Base-by-base conservation (phyloP, 2,888 invertebrate species). In the Chymomyza procnemis region DNA sequence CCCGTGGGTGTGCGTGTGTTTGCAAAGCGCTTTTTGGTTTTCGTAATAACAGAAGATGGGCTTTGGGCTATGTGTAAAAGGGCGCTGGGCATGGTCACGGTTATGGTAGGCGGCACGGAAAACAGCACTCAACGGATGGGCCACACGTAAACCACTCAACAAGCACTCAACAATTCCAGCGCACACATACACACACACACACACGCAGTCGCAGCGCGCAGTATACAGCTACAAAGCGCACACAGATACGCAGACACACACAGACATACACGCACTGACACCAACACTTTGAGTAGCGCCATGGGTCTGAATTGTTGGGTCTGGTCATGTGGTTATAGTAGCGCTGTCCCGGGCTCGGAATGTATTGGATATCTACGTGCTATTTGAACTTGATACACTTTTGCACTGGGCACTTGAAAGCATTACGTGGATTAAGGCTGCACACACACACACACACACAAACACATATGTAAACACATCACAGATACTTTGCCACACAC, bases 391-490 rank as follows among this genome's bases (percentile, higher is more conserved):
- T 50, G 50, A 50, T 50, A 50, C 50, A 50, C 34, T 12, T 50
- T 12, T 50, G 50, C n/a, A n/a, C 50, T n/a, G 18, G 16, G 16
- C 50, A 19, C 50, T 50, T 8, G 50, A 50, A 50, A 50, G 50
- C 50, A 50, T 50, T 18, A 50, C 50, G 50, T 50, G 50, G 50
- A 59, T 59, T 59, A 18, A 59, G 50, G 16, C 19, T 47, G 14
- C 46, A 59, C 8, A 57, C 22, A 12, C 19, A 56, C 56, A 22
- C 56, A 56, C 26, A 56, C 30, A 56, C 56, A 56, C 56, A 56
- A 26, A 26, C 56, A 56, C 57, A 21, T 26, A n/a, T n/a, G 22
- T 55, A 5, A 26, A 55, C 18, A 30, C 30, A 8, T 26, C 26
- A 26, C 26, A 26, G 26, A 26, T 26, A 26, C 54, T 14, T 6